A percentile compares a stretch with the other conserved stretches of the same genome.
Evolutionary conservation across 2,113 vertebrate genomes (phyloP).

Genomic region (Grallaria varia): DNA sequence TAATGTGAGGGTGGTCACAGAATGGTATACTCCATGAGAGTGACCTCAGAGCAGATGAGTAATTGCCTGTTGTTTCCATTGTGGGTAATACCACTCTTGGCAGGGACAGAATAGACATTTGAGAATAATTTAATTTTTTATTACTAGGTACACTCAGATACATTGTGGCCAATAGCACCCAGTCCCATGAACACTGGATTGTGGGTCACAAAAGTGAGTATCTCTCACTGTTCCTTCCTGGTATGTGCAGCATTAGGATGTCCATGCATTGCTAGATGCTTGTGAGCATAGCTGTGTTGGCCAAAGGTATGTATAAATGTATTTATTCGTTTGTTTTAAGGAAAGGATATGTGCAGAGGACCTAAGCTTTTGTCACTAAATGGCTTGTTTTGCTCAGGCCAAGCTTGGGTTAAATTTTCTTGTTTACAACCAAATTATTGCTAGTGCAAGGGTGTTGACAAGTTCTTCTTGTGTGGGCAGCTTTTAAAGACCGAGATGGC

Average conservation of each 20-base stretch:
- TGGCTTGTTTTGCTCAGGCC: background rate
- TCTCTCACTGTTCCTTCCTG: background rate
- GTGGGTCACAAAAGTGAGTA: background rate
- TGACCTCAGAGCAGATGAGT: conserved; percentile 2
- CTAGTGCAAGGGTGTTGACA: background rate
- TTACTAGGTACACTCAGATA: background rate
- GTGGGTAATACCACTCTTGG: background rate
- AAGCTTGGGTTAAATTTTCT: background rate
- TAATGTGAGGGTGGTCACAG: conserved; percentile 29
- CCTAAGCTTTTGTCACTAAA: background rate
- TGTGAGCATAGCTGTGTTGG: background rate
- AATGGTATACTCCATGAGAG: background rate
- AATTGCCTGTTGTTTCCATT: background rate
- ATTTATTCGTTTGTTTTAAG: background rate
- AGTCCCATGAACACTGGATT: background rate
- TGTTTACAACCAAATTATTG: background rate
- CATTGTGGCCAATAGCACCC: background rate
- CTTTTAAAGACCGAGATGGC: background rate
- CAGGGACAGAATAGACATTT: background rate
- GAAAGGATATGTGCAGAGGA: background rate
- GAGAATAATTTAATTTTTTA: conserved; percentile 14
- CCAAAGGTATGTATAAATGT: background rate
- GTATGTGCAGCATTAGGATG: background rate
- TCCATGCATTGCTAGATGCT: background rate
- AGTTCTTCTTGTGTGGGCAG: background rate